These are phyloP conservation scores for Diachasmimorpha longicaudata DNA, from an alignment of 1,140 invertebrate genomes.

Conservation along the genomic window DNA sequence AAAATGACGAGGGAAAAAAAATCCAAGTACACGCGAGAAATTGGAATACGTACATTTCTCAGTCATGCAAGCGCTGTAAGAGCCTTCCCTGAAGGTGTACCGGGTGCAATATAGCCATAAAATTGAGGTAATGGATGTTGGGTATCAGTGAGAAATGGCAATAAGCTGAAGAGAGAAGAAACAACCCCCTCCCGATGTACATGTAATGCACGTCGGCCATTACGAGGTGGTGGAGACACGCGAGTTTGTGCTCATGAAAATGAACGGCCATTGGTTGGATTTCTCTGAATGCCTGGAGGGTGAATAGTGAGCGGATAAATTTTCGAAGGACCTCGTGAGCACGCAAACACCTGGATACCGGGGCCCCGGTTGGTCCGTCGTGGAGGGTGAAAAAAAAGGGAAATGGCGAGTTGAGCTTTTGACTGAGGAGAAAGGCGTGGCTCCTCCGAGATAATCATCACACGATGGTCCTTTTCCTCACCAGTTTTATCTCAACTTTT, in stretches of 20 bases:
- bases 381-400: not conserved
- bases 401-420: not conserved
- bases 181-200: not conserved
- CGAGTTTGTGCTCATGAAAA: not conserved
- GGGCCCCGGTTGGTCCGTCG: not conserved
- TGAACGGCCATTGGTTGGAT: not conserved
- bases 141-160: not conserved
- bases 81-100: conserved; percentile 10
- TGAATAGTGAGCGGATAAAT: not conserved
- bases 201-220: not conserved
- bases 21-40: conserved; percentile 10
- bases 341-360: not conserved
- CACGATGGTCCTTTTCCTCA: not conserved
- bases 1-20: not conserved
- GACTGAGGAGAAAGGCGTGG: not conserved
- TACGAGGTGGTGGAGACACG: not conserved
- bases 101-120: conserved; percentile 30
- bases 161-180: not conserved
- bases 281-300: not conserved
- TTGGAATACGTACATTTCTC: conserved; percentile 26
- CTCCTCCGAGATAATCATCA: not conserved
- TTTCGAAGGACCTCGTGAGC: not conserved
- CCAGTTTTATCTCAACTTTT: not conserved
- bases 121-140: conserved; percentile 32
- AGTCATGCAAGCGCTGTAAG: conserved; percentile 26